Evolutionary conservation across 2,888 invertebrate genomes (phyloP).

Genomic region (Elysia crispata): DNA sequence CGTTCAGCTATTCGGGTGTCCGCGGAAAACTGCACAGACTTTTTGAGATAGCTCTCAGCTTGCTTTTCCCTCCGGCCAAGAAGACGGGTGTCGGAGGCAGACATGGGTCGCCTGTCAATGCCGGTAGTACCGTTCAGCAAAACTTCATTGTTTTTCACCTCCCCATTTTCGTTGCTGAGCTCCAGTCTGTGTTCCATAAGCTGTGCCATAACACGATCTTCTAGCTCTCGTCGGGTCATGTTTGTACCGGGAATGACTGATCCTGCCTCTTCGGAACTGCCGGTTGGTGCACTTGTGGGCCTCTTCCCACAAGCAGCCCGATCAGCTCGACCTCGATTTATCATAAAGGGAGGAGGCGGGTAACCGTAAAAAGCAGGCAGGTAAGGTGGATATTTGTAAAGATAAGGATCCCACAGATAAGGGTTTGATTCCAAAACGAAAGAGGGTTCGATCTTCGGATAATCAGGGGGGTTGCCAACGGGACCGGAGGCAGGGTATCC

Average conservation of each 20-base stretch:
- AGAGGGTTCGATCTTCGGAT: constrained; percentile 60
- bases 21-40: constrained; percentile 45
- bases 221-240: constrained; percentile 69
- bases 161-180: not conserved
- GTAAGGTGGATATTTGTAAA: constrained; percentile 61
- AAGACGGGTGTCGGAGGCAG: constrained; percentile 24
- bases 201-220: constrained; percentile 70
- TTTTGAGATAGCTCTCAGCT: constrained; percentile 66
- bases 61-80: constrained; percentile 63
- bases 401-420: constrained; percentile 56
- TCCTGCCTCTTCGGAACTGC: constrained; percentile 10
- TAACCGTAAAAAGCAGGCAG: constrained; percentile 51
- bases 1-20: not conserved
- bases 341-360: constrained; percentile 47
- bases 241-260: constrained; percentile 69
- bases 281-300: not conserved
- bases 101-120: constrained; percentile 52
- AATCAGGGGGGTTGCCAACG: constrained; percentile 66
- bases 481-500: constrained; percentile 75
- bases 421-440: constrained; percentile 60
- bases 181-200: constrained; percentile 57
- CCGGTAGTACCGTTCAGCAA: constrained; percentile 45
- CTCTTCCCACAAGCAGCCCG: not conserved
- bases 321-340: not conserved
- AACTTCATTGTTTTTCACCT: not conserved